Conservation (phyloP, 2,888 invertebrate species). For the Noctua fimbriata region DNA sequence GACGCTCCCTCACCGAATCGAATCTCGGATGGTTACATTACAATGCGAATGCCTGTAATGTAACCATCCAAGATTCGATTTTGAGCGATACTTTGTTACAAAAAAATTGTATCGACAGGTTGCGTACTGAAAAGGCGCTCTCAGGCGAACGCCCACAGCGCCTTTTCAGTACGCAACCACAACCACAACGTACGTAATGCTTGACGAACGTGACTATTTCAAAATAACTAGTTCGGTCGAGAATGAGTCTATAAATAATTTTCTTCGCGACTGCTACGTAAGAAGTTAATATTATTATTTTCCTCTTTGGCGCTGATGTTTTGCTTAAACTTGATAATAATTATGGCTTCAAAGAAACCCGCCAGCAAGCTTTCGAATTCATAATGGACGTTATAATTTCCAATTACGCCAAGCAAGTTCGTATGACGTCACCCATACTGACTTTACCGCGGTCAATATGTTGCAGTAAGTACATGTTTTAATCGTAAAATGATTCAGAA, state of each 20-base stretch:
- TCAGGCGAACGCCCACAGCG: neutral
- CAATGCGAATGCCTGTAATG: too few species aligned
- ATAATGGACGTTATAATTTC: constrained; percentile 21
- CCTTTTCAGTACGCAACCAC: too few species aligned
- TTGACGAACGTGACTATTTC: neutral
- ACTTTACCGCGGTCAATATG: neutral
- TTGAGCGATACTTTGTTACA: neutral
- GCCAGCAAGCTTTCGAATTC: constrained; percentile 24
- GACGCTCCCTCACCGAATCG: neutral
- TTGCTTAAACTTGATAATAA: constrained; percentile 3
- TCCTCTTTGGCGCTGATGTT: neutral
- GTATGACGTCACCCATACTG: constrained; percentile 10
- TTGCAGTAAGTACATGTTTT: neutral
- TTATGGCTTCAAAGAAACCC: constrained; percentile 10
- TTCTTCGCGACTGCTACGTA: neutral
- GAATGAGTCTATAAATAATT: neutral
- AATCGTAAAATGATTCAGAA: too few species aligned
- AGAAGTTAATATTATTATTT: constrained; percentile 1
- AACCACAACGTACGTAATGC: too few species aligned
- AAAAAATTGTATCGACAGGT: neutral
- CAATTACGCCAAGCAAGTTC: constrained; percentile 18
- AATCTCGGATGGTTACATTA: too few species aligned
- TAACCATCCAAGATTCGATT: neutral
- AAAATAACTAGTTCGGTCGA: neutral
- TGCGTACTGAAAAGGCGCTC: neutral